Base-by-base conservation (phyloP, 2,113 vertebrate species). In the Gallinago jamesoni region DNA sequence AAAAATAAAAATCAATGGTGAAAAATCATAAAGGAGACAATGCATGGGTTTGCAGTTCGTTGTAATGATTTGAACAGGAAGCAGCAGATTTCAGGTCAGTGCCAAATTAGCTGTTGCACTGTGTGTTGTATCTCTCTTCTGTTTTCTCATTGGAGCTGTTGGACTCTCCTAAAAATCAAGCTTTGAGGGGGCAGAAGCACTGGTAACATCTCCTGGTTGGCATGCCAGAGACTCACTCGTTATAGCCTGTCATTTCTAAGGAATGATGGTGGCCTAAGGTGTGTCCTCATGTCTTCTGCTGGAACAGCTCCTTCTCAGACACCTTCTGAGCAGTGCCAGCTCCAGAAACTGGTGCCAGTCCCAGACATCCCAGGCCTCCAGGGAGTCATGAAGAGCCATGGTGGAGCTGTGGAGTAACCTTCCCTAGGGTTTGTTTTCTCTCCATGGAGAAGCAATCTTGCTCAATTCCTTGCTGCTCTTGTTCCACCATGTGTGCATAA, bases 351-450 rank as follows among this genome's bases (percentile, higher is more conserved):
- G 50, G 11, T 63, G 50, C 75, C 55, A n/a, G 59, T 8, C 53
- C 27, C 70, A 53, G 43, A 9, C 11, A 7, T 4, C 9, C 75
- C 72, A 23, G 35, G 20, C 23, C 48, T 60, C 22, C 52, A 35
- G 31, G 6, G 28, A 41, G 13, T 3, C 1, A 1, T 15, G 14
- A 28, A 52, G 31, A 88, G n/a, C 47, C 1, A 2, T 0, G 1
- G 13, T 20, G 59, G 55, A 78, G 77, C 47, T 45, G 31, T 78
- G 50, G 81, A 83, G n/a, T 15, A 48, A 12, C 35, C 39, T 52
- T 19, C 16, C 33, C n/a, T 25, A 19, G 60, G 47, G 23, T 22
- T 70, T 27, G 6, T 41, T 67, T 59, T 8, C 48, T 27, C 33
- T 17, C 74, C 35, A 2, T 2, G 39, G 64, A 69, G 81, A 59